phyloP scores from a whole-genome alignment of 2,888 invertebrate genomes.

The Plagodis pulveraria region DNA sequence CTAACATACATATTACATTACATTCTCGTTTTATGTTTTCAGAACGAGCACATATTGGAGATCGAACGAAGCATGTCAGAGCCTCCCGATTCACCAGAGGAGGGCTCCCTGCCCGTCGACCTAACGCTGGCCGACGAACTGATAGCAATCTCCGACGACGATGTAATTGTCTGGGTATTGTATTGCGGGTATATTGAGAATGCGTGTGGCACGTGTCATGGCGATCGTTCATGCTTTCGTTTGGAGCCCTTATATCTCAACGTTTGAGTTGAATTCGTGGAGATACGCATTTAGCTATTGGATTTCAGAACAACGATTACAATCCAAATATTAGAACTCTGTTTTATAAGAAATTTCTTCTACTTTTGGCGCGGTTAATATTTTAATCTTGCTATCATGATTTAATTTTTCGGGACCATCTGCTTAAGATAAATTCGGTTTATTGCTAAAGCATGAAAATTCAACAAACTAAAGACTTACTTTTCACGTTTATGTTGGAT shows the following conservation, averaged over 20 bases:
- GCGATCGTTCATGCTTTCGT: slow-evolving; percentile 11
- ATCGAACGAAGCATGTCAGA: slow-evolving; percentile 49
- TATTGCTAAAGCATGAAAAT: too few relatives aligned
- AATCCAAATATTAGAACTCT: too few relatives aligned
- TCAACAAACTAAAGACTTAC: too few relatives aligned
- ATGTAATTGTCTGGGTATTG: slow-evolving; percentile 82
- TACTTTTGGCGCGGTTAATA: too few relatives aligned
- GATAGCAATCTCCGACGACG: slow-evolving; percentile 65
- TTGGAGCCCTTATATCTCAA: too few relatives aligned
- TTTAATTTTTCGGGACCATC: too few relatives aligned
- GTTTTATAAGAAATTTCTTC: too few relatives aligned
- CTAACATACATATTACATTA: not conserved
- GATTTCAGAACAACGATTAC: too few relatives aligned
- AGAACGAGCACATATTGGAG: slow-evolving; percentile 72
- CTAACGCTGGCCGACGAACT: slow-evolving; percentile 68
- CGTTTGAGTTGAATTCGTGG: too few relatives aligned
- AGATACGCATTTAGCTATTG: not conserved
- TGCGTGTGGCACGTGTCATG: slow-evolving; percentile 42
- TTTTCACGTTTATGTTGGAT: too few relatives aligned
- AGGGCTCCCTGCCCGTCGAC: slow-evolving; percentile 51
- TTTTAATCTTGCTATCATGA: too few relatives aligned
- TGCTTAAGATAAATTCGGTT: too few relatives aligned
- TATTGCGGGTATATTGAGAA: slow-evolving; percentile 63
- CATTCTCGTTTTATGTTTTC: slow-evolving; percentile 29
- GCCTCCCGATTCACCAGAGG: not conserved